Conservation (phyloP, 2,113 vertebrate genomes). For the Myiagra hebetior region DNA sequence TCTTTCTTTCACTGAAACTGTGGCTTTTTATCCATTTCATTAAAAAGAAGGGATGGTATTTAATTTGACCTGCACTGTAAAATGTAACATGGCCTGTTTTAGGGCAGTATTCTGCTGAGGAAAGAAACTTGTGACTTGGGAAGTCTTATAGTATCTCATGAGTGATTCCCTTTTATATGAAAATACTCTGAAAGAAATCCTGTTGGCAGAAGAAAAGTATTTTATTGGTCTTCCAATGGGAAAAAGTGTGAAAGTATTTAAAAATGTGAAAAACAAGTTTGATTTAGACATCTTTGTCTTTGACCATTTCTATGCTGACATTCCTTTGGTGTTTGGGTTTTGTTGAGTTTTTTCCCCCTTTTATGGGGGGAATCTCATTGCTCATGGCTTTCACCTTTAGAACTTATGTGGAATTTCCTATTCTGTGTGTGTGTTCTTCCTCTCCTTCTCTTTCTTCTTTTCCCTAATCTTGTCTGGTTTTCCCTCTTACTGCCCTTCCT, state of each 20-base stretch:
- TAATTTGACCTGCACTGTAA: background rate
- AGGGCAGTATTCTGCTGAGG: background rate
- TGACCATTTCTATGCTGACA: background rate
- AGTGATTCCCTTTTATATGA: background rate
- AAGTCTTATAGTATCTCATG: background rate
- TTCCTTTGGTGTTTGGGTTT: background rate
- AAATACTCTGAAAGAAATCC: background rate
- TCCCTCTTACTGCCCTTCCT: background rate
- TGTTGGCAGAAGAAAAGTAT: background rate
- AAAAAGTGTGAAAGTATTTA: background rate
- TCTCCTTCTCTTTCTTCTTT: background rate
- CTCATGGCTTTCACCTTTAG: background rate
- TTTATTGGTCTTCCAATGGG: background rate
- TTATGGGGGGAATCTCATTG: background rate
- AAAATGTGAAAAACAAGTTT: background rate
- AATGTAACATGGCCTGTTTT: background rate
- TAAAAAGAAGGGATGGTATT: background rate
- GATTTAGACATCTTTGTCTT: background rate
- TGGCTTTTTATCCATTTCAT: background rate
- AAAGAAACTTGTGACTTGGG: background rate
- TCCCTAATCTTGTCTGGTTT: background rate
- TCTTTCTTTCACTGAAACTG: background rate
- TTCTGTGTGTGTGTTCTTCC: background rate
- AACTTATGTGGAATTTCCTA: background rate
- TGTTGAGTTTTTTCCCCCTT: rapidly evolving